Conservation (phyloP, 2,113 vertebrate genomes). For the Athene cunicularia region DNA sequence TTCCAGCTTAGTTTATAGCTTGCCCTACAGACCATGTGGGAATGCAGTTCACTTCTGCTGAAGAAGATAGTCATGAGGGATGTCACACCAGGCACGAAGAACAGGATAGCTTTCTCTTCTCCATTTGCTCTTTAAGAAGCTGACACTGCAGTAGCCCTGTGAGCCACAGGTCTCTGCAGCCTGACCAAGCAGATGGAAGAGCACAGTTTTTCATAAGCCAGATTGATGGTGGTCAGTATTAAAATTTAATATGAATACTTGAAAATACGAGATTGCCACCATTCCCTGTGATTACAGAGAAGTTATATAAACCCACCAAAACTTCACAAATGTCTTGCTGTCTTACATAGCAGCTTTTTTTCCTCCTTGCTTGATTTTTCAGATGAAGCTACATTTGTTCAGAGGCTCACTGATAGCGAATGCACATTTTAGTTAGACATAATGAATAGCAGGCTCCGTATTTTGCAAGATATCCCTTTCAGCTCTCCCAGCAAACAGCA, state of each 20-base stretch:
- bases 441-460: background rate
- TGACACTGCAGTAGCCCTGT: background rate
- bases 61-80: background rate
- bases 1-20: background rate
- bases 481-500: background rate
- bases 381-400: background rate
- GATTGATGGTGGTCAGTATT: background rate
- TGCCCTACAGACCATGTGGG: background rate
- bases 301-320: background rate
- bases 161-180: background rate
- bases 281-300: background rate
- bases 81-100: background rate
- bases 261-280: background rate
- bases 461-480: background rate
- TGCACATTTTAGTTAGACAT: background rate
- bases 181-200: background rate
- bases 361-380: background rate
- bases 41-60: background rate
- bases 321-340: background rate
- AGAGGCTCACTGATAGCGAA: background rate
- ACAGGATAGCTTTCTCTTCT: background rate
- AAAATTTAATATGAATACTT: background rate
- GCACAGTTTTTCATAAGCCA: background rate
- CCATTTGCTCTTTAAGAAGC: background rate
- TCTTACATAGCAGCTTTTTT: background rate